Base-by-base conservation (phyloP, 2,113 vertebrate species). In the Lycaon pictus region DNA sequence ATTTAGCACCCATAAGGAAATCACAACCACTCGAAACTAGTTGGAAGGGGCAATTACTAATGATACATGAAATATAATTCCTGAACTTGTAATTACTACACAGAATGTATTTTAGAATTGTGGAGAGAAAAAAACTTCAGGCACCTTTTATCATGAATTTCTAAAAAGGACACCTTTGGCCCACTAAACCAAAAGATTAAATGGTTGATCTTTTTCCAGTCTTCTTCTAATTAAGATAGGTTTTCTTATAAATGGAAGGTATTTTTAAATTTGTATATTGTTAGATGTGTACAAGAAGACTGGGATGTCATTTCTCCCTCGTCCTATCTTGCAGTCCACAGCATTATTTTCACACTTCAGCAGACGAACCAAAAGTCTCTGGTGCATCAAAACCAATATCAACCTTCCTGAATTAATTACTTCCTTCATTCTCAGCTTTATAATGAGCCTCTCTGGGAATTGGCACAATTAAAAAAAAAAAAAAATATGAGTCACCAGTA, bases 381-480 rank as follows among this genome's bases (percentile, higher is more conserved):
- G 97, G 96, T 97, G 98, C 98, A 98, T 98, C 96, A 99, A 99
- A 99, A 98, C 98, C 98, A 99, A 97, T 98, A 99, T 98, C 98
- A 98, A 97, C 96, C 97, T 98, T 98, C 96, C 97, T 97, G 98
- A 98, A 99, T 99, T 99, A 98, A 99, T 99, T 98, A 98, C 97
- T 97, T 98, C 76, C 63, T 98, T 98, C 96, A 98, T 97, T 98
- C 97, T 98, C 98, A 98, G 98, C 98, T 98, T 98, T 94, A 98
- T 99, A 99, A 98, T 98, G 98, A 99, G 98, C 98, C 98, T 99
- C 99, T 97, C 86, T 95, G 90, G 97, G 98, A 99, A 98, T 95
- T 97, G 94, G 90, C 88, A 98, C 95, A 98, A 98, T 97, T 96
- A 3, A 81, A 96, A 96, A 95, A 97, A 97, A 96, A 97, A 89